Evolutionary conservation across 2,888 invertebrate genomes (phyloP), one percentile per base, ranked within the genome.

Genomic region (Drosophila antonietae): DNA sequence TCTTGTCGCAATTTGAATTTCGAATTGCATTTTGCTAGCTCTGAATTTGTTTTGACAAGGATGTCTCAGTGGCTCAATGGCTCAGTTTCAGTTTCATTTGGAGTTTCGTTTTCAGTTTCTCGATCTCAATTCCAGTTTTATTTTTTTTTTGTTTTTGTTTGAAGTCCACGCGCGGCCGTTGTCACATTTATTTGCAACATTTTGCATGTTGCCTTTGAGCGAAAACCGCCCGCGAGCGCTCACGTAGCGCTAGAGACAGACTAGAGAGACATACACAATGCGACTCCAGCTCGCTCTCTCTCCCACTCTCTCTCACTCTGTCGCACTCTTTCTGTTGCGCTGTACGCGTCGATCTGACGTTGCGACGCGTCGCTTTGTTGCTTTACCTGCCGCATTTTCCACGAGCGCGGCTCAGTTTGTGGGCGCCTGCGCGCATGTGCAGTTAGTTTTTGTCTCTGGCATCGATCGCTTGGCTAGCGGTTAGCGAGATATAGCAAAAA

Each of bases 391-490:
- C 77, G 71, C 81, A 84, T 78, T 86, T 88, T 81, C 72, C 70
- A 75, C 65, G 68, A 66, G 68, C 87, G 76, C 74, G 70, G 46
- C 69, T 86, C 81, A 86, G 89, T 89, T 90, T 76, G 83, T 81
- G 87, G 81, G 89, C 88, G 90, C 89, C 78, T 85, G 78, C 76
- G 89, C 89, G 89, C 89, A 89, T 83, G 89, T 89, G 90, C 90
- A 90, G 89, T 90, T 86, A 74, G 72, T 67, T 65, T 79, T 80
- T 58, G 67, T 70, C 68, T 79, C 68, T 47, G 61, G 58, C 67
- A 55, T 68, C 60, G 73, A 68, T 57, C 56, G 69, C 43, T 71
- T 68, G 44, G 52, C 52, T 49, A 68, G 61, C 69, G 68, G 68
- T 72, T 61, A 69, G 75, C 51, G 51, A 66, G 53, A 64, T 46